phyloP scores from a whole-genome alignment of 2,113 vertebrate species.

The Labeo catla region DNA sequence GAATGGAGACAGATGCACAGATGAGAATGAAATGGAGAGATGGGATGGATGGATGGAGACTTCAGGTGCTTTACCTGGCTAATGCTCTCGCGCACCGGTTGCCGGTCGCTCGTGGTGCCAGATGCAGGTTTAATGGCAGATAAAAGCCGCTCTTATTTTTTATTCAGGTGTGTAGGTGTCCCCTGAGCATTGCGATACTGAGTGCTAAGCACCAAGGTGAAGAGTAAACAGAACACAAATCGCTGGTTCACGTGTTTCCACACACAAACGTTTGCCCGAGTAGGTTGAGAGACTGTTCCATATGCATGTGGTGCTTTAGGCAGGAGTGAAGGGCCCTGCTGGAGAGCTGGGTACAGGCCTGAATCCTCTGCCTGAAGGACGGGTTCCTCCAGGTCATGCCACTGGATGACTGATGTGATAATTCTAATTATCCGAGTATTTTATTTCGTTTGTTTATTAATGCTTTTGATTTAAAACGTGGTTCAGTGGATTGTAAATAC shows the following conservation, averaged over 20 bases:
- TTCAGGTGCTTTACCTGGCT: conserved; percentile 75
- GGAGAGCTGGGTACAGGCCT: conserved; percentile 56
- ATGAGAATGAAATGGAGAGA: conserved; percentile 57
- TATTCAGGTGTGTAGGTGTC: conserved; percentile 70
- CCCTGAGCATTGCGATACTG: conserved; percentile 63
- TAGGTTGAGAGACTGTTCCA: conserved; percentile 64
- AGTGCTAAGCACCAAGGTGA: conserved; percentile 60
- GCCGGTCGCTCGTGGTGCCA: conserved; percentile 7
- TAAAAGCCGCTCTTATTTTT: conserved; percentile 79
- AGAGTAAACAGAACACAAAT: conserved; percentile 58
- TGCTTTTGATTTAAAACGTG: background rate
- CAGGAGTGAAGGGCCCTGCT: conserved; percentile 60
- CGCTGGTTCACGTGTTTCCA: conserved; percentile 34
- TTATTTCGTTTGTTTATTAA: background rate
- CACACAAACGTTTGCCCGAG: conserved; percentile 47
- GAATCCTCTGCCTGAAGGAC: conserved; percentile 29
- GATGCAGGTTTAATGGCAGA: conserved; percentile 73
- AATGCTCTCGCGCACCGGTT: conserved; percentile 58
- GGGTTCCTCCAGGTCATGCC: conserved; percentile 58
- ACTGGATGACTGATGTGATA: background rate
- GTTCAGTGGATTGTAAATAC: background rate
- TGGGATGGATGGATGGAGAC: conserved; percentile 56
- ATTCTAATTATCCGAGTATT: background rate
- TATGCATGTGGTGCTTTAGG: conserved; percentile 71
- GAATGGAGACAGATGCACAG: conserved; percentile 49